These are phyloP conservation scores for Lacanobia wlatinum DNA, from an alignment of 2,888 invertebrate genomes.

Conservation along the genomic window DNA sequence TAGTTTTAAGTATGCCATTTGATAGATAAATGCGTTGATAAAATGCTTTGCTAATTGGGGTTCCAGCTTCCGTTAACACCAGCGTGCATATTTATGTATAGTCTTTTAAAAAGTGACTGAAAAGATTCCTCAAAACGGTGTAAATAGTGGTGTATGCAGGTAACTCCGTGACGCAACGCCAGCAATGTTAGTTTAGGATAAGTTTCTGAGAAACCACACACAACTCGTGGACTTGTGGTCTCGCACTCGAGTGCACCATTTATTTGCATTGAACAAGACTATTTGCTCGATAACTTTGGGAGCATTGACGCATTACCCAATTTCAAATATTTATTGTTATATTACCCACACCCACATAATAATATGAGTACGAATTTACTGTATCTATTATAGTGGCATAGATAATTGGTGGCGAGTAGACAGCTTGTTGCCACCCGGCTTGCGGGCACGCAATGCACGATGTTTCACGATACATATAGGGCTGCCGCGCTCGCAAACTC, in stretches of 20 bases:
- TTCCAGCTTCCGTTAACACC: constrained; percentile 50
- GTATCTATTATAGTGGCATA: constrained; percentile 71
- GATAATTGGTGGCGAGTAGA: constrained; percentile 77
- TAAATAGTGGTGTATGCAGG: constrained; percentile 31
- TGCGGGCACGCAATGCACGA: constrained; percentile 62
- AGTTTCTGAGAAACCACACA: constrained; percentile 47
- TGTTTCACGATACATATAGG: constrained; percentile 57
- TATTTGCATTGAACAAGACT: constrained; percentile 31
- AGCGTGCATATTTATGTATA: constrained; percentile 41
- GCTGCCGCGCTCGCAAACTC: constrained; percentile 50
- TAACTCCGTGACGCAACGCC: constrained; percentile 32
- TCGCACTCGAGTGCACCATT: constrained; percentile 22
- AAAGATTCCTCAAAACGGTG: constrained; percentile 1
- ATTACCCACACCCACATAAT: constrained; percentile 67
- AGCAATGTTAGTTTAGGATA: constrained; percentile 54
- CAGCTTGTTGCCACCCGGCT: constrained; percentile 81
- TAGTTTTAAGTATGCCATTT: constrained; percentile 54
- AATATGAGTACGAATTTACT: constrained; percentile 66
- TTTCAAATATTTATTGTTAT: constrained; percentile 68
- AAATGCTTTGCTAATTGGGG: constrained; percentile 60
- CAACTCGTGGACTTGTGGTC: not conserved
- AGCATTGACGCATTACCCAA: constrained; percentile 63
- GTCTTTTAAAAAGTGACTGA: constrained; percentile 22
- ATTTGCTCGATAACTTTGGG: constrained; percentile 35
- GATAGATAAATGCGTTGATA: constrained; percentile 45